A percentile compares a stretch with the other conserved stretches of the same genome.
Evolutionary conservation across 64 coral and sea anemone genomes (phyloP).

Genomic region (Porites australiensis): DNA sequence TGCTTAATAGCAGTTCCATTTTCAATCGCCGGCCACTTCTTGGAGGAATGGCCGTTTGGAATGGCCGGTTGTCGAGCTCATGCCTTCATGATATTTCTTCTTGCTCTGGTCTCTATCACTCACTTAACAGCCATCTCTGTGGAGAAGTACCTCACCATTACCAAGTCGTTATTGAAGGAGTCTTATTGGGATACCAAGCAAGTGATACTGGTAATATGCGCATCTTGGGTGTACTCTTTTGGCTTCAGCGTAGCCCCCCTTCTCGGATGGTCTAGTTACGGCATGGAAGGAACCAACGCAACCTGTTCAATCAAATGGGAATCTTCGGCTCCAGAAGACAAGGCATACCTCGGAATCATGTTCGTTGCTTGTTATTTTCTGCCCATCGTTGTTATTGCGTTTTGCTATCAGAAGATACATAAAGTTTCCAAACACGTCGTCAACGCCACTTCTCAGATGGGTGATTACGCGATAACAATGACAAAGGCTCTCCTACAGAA

Average conservation of each 20-base stretch:
- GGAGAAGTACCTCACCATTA: constrained; percentile 18
- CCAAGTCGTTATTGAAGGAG: neutral
- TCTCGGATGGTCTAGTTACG: constrained; percentile 66
- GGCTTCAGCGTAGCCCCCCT: constrained; percentile 43
- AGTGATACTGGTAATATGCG: neutral
- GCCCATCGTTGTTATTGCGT: constrained; percentile 21
- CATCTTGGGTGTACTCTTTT: constrained; percentile 28
- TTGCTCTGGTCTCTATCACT: constrained; percentile 31
- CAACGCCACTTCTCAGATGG: neutral
- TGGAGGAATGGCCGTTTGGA: constrained; percentile 1
- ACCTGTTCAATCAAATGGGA: constrained; percentile 53
- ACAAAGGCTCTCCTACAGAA: neutral
- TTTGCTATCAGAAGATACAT: constrained; percentile 39
- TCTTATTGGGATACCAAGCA: neutral
- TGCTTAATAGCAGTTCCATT: neutral
- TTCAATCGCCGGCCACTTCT: neutral
- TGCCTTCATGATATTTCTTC: constrained; percentile 22
- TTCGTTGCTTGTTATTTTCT: constrained; percentile 17
- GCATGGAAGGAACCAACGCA: neutral
- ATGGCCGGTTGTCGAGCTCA: constrained; percentile 2
- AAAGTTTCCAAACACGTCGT: neutral
- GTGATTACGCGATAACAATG: neutral
- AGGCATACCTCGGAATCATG: constrained; percentile 27
- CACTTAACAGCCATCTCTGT: constrained; percentile 34
- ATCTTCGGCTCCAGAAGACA: neutral